Percentiles rank a stretch among this genome's conserved stretches.
Evolutionary conservation across 2,113 vertebrate species (phyloP).

Genomic region (Hippocampus comes): DNA sequence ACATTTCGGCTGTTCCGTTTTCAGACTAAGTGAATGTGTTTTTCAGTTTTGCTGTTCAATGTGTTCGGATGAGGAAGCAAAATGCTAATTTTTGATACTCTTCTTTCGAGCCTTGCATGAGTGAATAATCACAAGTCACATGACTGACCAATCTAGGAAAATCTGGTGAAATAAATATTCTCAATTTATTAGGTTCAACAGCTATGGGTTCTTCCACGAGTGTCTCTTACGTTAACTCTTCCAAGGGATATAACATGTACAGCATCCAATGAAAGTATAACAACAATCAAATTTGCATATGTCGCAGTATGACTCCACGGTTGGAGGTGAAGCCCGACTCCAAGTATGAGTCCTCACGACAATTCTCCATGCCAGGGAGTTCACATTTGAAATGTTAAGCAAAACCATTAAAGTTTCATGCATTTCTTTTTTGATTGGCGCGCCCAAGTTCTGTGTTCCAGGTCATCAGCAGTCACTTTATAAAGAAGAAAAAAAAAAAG

Average conservation of each 20-base stretch:
- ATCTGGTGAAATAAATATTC: no score
- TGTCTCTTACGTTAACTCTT: neutral
- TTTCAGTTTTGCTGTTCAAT: no score
- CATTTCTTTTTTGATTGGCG: neutral
- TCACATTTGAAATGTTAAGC: conserved; percentile 4
- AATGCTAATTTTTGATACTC: no score
- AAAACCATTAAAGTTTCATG: conserved; percentile 4
- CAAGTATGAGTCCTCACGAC: neutral
- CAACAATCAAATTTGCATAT: neutral
- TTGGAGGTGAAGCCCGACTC: conserved; percentile 5
- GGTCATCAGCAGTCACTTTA: conserved; percentile 9
- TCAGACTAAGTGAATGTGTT: no score
- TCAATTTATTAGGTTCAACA: neutral
- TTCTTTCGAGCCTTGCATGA: neutral
- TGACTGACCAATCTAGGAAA: neutral
- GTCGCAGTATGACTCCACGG: neutral
- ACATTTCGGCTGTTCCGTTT: no score
- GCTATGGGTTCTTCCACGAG: no score
- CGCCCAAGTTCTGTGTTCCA: conserved; percentile 1
- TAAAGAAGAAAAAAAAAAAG: neutral
- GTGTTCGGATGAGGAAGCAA: no score
- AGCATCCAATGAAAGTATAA: neutral
- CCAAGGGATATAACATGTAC: neutral
- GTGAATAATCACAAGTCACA: neutral
- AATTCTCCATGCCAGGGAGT: neutral